These are phyloP conservation scores for Poeciliopsis presidionis DNA, from an alignment of 2,797 vertebrate species.

Conservation along the genomic window DNA sequence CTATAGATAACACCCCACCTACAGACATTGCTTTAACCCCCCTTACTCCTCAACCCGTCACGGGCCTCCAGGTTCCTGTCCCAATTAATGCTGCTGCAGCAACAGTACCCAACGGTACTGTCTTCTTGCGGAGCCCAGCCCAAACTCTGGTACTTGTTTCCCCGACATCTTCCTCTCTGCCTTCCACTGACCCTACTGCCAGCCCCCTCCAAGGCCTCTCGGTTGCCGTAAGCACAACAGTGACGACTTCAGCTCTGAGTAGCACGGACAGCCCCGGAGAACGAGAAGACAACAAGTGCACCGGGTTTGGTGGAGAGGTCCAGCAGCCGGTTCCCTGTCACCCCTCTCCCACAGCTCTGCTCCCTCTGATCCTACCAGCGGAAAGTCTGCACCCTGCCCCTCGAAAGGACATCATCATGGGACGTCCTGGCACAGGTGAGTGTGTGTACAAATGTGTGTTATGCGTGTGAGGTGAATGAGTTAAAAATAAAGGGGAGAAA, in stretches of 20 bases:
- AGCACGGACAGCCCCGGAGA: conserved; percentile 60
- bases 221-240: conserved; percentile 75
- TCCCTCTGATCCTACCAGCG: conserved; percentile 90
- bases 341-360: conserved; percentile 90
- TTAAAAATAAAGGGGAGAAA: conserved; percentile 2
- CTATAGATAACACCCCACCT: conserved; percentile 44
- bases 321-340: conserved; percentile 93
- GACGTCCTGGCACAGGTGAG: conserved; percentile 94
- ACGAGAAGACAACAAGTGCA: conserved; percentile 62
- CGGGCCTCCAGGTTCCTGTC: conserved; percentile 83
- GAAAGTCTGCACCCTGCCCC: conserved; percentile 89
- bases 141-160: conserved; percentile 83
- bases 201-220: conserved; percentile 74
- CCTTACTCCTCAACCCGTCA: conserved; percentile 63
- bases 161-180: conserved; percentile 75
- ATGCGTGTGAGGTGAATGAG: conserved; percentile 15
- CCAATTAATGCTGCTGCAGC: conserved; percentile 84
- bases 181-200: conserved; percentile 57
- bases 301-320: conserved; percentile 79
- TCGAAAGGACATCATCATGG: conserved; percentile 94
- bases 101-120: conserved; percentile 75
- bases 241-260: conserved; percentile 61
- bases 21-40: conserved; percentile 66
- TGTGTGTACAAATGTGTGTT: conserved; percentile 11
- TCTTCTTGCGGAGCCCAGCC: conserved; percentile 78